phyloP scores from a whole-genome alignment of 1,140 invertebrate genomes.

The Agraylea sexmaculata region DNA sequence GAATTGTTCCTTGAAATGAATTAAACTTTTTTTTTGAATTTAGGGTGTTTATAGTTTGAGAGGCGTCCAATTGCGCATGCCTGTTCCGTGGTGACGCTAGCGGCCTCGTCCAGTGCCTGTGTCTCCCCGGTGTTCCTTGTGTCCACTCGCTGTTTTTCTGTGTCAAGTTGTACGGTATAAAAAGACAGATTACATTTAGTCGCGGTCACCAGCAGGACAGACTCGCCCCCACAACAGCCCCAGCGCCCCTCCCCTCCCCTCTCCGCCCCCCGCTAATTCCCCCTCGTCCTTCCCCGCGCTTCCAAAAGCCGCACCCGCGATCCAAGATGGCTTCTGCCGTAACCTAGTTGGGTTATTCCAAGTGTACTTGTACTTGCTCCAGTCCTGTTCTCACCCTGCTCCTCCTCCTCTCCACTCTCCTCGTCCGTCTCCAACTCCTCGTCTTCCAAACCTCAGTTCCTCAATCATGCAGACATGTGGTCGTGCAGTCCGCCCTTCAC shows the following conservation, averaged over 20 bases:
- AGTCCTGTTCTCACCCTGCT: conserved; percentile 19
- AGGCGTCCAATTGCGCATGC: no score
- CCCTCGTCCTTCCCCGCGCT: conserved; percentile 20
- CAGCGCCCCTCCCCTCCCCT: conserved; percentile 23
- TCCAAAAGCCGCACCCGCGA: conserved; percentile 30
- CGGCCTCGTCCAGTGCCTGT: no score
- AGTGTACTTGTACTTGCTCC: conserved; percentile 10
- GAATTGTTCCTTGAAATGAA: no score
- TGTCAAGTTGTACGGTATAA: conserved; percentile 19
- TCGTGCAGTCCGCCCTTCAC: no score
- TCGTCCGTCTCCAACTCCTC: no score
- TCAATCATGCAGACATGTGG: no score
- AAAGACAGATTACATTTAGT: conserved; percentile 33
- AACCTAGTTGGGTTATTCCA: conserved; percentile 1
- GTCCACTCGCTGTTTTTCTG: no score
- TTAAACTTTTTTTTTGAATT: no score
- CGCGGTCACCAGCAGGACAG: conserved; percentile 35
- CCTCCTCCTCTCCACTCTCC: conserved; percentile 25
- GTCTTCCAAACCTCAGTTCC: no score
- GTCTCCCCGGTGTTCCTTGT: no score
- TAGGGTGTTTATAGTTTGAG: no score
- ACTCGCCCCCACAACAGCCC: conserved; percentile 34
- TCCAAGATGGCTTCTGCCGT: conserved; percentile 1
- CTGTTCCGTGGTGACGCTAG: no score
- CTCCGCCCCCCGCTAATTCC: conserved; percentile 19